A percentile compares a stretch with the other conserved stretches of the same genome.
Evolutionary conservation across 2,888 invertebrate genomes (phyloP).

Genomic region (Morpho deidamia): DNA sequence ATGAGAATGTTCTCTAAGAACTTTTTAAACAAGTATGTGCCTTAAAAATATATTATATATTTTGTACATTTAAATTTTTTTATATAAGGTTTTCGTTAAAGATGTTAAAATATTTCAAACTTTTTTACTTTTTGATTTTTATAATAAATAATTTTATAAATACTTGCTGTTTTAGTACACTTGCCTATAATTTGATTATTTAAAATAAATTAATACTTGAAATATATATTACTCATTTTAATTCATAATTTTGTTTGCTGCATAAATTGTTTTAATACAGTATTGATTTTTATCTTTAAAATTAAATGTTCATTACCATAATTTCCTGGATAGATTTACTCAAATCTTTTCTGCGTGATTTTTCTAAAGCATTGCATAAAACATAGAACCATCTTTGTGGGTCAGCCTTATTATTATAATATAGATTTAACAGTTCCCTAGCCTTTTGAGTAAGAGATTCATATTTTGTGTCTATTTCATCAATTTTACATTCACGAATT

Average conservation of each 20-base stretch:
- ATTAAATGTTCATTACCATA: conserved; percentile 56
- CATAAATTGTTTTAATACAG: too few species aligned
- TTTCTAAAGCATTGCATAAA: conserved; percentile 59
- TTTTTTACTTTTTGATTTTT: not conserved
- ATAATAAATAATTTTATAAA: not conserved
- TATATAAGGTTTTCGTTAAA: too few species aligned
- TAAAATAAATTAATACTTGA: too few species aligned
- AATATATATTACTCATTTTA: too few species aligned
- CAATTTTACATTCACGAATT: conserved; percentile 53
- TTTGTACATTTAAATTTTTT: too few species aligned
- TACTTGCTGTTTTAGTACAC: too few species aligned
- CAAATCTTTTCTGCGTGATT: conserved; percentile 51
- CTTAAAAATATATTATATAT: not conserved
- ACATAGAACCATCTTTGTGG: conserved; percentile 56
- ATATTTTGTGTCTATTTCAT: conserved; percentile 48
- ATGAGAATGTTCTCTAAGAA: too few species aligned
- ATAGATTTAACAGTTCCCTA: conserved; percentile 42
- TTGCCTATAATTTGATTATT: too few species aligned
- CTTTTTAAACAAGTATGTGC: not conserved
- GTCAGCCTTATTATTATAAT: conserved; percentile 41
- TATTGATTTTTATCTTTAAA: not conserved
- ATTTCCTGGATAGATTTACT: conserved; percentile 50
- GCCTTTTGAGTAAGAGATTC: conserved; percentile 40
- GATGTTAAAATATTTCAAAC: too few species aligned
- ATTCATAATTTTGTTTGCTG: too few species aligned